These are phyloP conservation scores for Turdus rufiventris DNA, from an alignment of 2,113 vertebrate species.

Conservation along the genomic window DNA sequence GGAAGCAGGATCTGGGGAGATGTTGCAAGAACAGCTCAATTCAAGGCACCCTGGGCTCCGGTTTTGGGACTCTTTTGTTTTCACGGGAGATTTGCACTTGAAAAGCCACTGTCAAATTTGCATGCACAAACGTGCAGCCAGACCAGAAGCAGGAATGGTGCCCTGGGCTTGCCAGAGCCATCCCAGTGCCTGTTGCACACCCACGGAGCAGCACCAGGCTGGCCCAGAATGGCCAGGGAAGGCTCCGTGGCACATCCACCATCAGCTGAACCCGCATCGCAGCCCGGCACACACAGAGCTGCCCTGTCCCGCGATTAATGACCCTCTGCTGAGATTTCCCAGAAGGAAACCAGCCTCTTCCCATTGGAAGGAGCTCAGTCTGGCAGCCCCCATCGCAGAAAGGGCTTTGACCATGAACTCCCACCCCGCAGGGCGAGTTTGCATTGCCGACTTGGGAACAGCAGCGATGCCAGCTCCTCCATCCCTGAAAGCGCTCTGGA, in stretches of 20 bases:
- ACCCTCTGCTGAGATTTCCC: neutral
- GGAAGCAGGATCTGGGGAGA: neutral
- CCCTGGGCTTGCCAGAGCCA: neutral
- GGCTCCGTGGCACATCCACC: fast-evolving
- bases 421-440: neutral
- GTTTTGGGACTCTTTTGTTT: constrained; percentile 10
- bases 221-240: fast-evolving
- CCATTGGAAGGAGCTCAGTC: neutral
- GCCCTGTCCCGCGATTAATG: neutral
- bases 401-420: neutral
- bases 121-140: neutral
- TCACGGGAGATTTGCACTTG: constrained; percentile 21
- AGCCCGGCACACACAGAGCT: fast-evolving
- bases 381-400: neutral
- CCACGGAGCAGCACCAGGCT: fast-evolving
- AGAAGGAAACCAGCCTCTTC: neutral
- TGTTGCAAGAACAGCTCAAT: neutral
- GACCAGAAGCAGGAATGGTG: neutral
- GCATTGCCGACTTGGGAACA: neutral
- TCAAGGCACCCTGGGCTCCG: neutral
- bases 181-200: neutral
- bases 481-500: neutral
- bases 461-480: neutral
- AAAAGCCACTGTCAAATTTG: constrained; percentile 40
- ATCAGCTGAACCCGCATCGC: fast-evolving